Base-by-base conservation (phyloP, 2,888 invertebrate genomes). In the Brachycybe producta region DNA sequence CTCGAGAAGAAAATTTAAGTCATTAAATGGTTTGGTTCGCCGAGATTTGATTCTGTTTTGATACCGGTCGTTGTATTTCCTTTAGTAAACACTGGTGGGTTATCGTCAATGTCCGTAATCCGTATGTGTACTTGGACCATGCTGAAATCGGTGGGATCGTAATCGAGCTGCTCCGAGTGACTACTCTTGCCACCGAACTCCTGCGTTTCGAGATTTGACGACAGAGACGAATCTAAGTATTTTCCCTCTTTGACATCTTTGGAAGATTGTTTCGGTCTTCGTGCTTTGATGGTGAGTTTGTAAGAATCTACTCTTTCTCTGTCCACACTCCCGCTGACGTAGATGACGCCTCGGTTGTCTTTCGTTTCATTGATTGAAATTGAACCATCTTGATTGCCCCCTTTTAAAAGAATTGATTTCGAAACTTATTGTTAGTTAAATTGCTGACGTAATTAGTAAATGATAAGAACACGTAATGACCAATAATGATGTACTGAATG, bases 81-180 rank as follows among this genome's bases (percentile, higher is more conserved):
- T 2, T 74, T 70, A 23, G 71, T 72, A 54, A 84, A 84, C 56
- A 73, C 68, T 0, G 84, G 84, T 30, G 77, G 64, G 61, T 84
- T 83, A 57, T 84, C 84, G 58, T 84, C 84, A 17, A 82, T 72
- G 56, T 84, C 84, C 2, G 75, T 55, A 0, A 84, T 68, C 60
- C 73, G 75, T 2, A 84, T 69, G 0, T 75, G 61, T 0, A 83
- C 69, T 62, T 79, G 78, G 3, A 78, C 71, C 64, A 57, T 49
- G 21, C 53, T 55, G 11, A 58, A 35, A 52, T 82, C 80, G 1
- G 80, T 77, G 0, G 78, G 75, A 60, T 83, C 81, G 68, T 79
- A 70, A 23, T 24, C 2, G 38, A 44, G n/a, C 28, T 51, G n/a
- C n/a, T n/a, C n/a, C n/a, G n/a, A n/a, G n/a, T n/a, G n/a, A n/a